Base-by-base conservation (phyloP, 2,113 vertebrate genomes). In the Alces alces region DNA sequence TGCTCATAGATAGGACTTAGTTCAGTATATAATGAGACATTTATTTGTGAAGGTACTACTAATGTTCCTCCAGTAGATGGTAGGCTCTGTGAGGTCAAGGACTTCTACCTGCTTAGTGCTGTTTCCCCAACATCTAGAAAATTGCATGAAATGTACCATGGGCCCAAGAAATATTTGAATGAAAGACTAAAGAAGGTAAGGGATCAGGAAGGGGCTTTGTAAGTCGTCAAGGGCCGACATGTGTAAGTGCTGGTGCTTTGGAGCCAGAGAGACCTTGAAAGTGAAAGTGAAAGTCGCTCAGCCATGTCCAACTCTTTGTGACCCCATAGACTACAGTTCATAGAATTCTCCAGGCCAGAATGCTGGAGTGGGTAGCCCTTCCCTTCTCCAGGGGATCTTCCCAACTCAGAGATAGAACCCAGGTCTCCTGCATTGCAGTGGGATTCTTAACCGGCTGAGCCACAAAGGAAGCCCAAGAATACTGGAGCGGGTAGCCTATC, bases 11-110 rank as follows among this genome's bases (percentile, higher is more conserved):
- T 10, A 55, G 58, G 43, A 43, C 66, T 86, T 70, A 17, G 36
- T 21, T 82, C 30, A 36, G 14, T 25, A 86, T 13, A 21, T 73
- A n/a, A 80, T 1, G 28, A 87, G 60, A 36, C 12, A 0, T 15
- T 47, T 45, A 36, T n/a, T 55, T 47, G 61, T 58, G 55, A 92
- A 43, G 47, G 36, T 14, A 86, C 30, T 27, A 25, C 2, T 33
- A 6, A 33, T 0, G 4, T 30, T 76, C 66, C 54, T 27, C 78
- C 25, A 1, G 7, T 16, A 16, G 36, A 27, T 2, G 0, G 2
- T 21, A 39, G 70, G 47, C 17, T 76, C 91, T 79, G 8, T 36
- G 23, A 70, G n/a, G 19, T 58, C 61, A 84, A 54, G 27, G 57
- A 58, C 19, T n/a, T 43, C 57, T 2, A 25, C 52, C 89, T 92